phyloP scores from a whole-genome alignment of 2,113 vertebrate species.

The Xiphias gladius region DNA sequence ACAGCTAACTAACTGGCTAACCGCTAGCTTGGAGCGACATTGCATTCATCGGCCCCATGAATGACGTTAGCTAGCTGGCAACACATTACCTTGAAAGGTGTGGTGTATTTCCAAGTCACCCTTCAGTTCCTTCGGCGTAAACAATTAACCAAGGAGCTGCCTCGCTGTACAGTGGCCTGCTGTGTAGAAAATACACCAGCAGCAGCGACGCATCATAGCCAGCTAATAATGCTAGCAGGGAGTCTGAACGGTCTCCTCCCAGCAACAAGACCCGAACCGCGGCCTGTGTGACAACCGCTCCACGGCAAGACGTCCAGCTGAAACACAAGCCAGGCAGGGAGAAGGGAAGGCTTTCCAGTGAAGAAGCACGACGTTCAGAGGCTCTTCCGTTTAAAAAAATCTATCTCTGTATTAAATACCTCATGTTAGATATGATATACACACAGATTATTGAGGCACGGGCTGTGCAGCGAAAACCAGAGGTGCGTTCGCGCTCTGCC shows the following conservation, averaged over 20 bases:
- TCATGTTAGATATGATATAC: slow-evolving; percentile 35
- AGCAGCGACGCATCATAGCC: slow-evolving; percentile 75
- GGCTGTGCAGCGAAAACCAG: slow-evolving; percentile 13
- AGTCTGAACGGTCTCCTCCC: slow-evolving; percentile 78
- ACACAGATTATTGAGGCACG: not conserved
- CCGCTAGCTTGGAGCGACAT: slow-evolving; percentile 54
- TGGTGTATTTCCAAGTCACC: slow-evolving; percentile 61
- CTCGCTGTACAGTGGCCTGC: slow-evolving; percentile 47
- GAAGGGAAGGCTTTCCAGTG: not conserved
- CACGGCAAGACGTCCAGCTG: slow-evolving; percentile 45
- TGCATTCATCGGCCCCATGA: slow-evolving; percentile 50
- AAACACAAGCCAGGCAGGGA: slow-evolving; percentile 8
- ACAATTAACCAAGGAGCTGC: slow-evolving; percentile 59
- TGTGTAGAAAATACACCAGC: slow-evolving; percentile 52
- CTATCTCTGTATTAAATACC: slow-evolving; percentile 32
- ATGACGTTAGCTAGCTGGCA: slow-evolving; percentile 57
- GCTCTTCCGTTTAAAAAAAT: slow-evolving; percentile 4
- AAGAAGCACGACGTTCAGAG: slow-evolving; percentile 4
- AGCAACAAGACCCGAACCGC: slow-evolving; percentile 74
- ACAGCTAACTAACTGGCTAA: slow-evolving; percentile 49
- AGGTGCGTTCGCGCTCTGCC: slow-evolving; percentile 64
- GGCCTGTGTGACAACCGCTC: slow-evolving; percentile 74
- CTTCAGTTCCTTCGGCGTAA: slow-evolving; percentile 31
- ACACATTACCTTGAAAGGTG: slow-evolving; percentile 80
- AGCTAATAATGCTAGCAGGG: slow-evolving; percentile 70